These are phyloP conservation scores for Achlya flavicornis DNA, from an alignment of 2,888 invertebrate species.

Conservation along the genomic window DNA sequence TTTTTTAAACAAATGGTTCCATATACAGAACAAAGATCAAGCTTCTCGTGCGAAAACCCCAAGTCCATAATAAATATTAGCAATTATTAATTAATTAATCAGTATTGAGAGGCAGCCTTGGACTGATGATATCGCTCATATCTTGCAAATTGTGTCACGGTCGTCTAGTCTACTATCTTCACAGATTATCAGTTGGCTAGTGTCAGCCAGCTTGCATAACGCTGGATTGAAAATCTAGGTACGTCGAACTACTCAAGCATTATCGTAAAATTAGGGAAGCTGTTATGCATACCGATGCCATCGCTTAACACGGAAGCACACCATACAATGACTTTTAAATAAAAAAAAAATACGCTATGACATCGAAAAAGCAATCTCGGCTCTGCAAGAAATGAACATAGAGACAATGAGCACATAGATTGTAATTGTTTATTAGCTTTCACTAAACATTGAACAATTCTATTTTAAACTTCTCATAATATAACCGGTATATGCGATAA, in stretches of 20 bases:
- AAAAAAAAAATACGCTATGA: background rate
- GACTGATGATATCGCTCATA: background rate
- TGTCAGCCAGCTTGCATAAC: background rate
- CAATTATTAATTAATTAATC: background rate
- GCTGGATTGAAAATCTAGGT: background rate
- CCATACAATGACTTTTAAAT: background rate
- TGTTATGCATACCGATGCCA: too few species aligned
- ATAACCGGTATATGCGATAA: background rate
- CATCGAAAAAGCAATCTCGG: background rate
- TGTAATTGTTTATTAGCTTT: constrained; percentile 5
- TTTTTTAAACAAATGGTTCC: too few species aligned
- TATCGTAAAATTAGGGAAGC: too few species aligned
- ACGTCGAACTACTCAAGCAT: too few species aligned
- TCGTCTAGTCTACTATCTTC: background rate
- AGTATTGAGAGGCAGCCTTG: background rate
- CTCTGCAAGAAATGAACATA: background rate
- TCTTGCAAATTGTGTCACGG: constrained; percentile 2
- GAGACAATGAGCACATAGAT: background rate
- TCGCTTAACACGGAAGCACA: too few species aligned
- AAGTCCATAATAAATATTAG: constrained; percentile 2
- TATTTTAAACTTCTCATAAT: background rate
- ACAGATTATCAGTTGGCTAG: background rate
- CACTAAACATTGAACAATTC: background rate
- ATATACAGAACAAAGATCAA: background rate
- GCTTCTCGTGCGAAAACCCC: background rate